phyloP scores from a whole-genome alignment of 2,797 vertebrate genomes.

The Chaunax sp. region DNA sequence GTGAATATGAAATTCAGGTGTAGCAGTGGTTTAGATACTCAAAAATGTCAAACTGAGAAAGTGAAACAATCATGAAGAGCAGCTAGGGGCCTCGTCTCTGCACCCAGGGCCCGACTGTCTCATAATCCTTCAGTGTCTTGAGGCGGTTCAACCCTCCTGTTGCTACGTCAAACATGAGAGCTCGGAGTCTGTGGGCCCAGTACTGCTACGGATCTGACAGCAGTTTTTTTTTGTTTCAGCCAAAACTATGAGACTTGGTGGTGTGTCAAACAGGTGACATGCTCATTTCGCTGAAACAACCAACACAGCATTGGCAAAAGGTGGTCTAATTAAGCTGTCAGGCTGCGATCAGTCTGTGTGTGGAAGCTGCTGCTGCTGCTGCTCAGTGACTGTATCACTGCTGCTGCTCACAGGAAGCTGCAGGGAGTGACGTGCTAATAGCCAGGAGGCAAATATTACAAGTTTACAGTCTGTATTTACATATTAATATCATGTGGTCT shows the following conservation, averaged over 20 bases:
- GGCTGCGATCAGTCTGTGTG: not conserved
- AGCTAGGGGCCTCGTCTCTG: no score
- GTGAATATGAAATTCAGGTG: not conserved
- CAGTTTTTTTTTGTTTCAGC: not conserved
- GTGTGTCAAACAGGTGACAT: not conserved
- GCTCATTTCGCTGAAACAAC: not conserved
- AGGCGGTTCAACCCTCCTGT: not conserved
- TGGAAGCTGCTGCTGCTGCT: not conserved
- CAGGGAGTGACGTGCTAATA: constrained; percentile 7
- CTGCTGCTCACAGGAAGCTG: not conserved
- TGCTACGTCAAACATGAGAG: no score
- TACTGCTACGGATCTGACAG: not conserved
- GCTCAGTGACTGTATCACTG: constrained; percentile 12
- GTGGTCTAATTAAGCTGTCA: constrained; percentile 9
- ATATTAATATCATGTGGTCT: constrained; percentile 3
- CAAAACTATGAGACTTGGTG: not conserved
- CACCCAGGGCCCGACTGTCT: not conserved
- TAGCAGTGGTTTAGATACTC: not conserved
- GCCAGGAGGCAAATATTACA: not conserved
- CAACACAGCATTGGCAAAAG: constrained; percentile 11
- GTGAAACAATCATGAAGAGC: no score
- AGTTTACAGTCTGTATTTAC: constrained; percentile 4
- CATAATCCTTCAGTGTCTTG: not conserved
- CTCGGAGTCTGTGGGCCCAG: no score
- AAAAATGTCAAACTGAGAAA: not conserved